phyloP scores from a whole-genome alignment of 2,113 vertebrate genomes.

The Sturnira hondurensis region DNA sequence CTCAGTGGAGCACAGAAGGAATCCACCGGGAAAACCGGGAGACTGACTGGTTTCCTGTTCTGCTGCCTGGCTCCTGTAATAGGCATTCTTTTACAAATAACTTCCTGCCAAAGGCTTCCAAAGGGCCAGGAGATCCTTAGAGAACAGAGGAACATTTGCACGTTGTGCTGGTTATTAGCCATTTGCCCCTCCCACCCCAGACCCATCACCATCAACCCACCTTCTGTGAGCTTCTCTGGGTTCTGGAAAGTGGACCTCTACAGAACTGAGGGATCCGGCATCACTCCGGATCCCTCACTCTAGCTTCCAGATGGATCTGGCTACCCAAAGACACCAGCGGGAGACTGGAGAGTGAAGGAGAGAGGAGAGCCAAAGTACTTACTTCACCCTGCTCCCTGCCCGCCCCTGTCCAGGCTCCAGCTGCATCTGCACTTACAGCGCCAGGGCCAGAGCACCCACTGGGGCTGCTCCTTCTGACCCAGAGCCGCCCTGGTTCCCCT shows the following conservation, averaged over 20 bases:
- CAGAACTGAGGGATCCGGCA: neutral
- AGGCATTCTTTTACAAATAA: neutral
- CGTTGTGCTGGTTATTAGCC: neutral
- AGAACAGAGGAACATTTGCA: neutral
- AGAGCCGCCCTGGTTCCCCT: neutral
- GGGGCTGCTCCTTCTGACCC: neutral
- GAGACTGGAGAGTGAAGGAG: neutral
- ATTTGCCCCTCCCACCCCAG: too few species aligned
- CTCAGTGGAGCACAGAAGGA: neutral
- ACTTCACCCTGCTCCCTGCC: neutral
- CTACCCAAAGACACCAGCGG: neutral
- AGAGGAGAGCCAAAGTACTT: neutral
- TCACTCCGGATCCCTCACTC: neutral
- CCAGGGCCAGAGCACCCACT: neutral
- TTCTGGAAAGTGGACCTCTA: neutral
- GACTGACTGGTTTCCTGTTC: neutral
- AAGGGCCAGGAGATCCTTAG: neutral
- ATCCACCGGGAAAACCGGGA: neutral
- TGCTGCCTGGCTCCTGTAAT: neutral
- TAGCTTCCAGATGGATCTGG: neutral
- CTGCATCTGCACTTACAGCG: neutral
- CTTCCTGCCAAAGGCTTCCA: slow-evolving; percentile 31
- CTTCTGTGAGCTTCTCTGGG: neutral
- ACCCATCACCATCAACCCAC: neutral
- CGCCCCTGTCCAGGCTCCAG: neutral